Evolutionary conservation across 2,888 invertebrate genomes (phyloP).

Genomic region (Xestoiulus laeticollis): DNA sequence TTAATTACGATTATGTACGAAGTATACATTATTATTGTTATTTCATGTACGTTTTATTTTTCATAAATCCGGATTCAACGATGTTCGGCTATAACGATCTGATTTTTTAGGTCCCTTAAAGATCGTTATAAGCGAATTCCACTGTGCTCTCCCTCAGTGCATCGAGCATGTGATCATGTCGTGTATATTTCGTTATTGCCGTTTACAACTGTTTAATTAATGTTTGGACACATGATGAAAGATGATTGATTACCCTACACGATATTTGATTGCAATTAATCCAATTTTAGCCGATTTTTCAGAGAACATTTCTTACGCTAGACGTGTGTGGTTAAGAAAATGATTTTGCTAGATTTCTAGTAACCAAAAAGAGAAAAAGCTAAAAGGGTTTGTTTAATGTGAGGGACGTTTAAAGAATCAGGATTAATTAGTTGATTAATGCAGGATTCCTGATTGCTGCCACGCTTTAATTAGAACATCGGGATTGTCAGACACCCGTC

Average conservation of each 20-base stretch:
- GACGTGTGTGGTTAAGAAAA: background rate
- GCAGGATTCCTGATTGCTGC: background rate
- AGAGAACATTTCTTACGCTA: constrained; percentile 21
- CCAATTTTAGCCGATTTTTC: constrained; percentile 41
- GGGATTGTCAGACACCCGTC: background rate
- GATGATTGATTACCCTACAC: constrained; percentile 13
- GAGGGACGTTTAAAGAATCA: background rate
- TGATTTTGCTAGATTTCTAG: background rate
- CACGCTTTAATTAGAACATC: background rate
- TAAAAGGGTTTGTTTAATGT: background rate
- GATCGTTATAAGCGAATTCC: too few species aligned
- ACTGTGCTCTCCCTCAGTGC: background rate
- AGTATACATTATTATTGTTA: background rate
- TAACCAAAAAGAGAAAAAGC: background rate
- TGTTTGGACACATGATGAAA: background rate
- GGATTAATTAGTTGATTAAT: background rate
- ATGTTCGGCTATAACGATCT: too few species aligned
- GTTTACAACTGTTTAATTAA: background rate
- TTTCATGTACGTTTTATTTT: too few species aligned
- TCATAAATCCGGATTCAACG: too few species aligned
- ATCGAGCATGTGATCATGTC: background rate
- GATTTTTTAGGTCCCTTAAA: too few species aligned
- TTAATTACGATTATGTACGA: too few species aligned
- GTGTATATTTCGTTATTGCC: background rate
- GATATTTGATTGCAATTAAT: constrained; percentile 13